Conservation (phyloP, 2,797 vertebrate species). For the Brachyalestes nurse region DNA sequence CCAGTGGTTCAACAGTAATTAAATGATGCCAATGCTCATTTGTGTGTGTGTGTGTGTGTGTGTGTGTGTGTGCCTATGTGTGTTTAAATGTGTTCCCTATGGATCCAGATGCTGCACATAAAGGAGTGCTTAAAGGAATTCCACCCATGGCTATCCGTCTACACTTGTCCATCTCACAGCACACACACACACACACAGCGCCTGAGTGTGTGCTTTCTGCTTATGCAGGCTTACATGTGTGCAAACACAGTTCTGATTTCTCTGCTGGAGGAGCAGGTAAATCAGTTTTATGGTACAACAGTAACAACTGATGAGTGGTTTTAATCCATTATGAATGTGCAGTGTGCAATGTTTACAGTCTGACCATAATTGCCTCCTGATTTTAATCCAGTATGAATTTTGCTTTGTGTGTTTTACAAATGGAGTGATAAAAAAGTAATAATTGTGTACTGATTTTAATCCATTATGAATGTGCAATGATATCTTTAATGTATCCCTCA, state of each 20-base stretch:
- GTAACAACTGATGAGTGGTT: background rate
- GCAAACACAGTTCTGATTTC: slow-evolving; percentile 68
- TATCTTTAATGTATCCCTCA: background rate
- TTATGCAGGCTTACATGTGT: slow-evolving; percentile 73
- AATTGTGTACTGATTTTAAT: background rate
- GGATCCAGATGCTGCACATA: slow-evolving; percentile 73
- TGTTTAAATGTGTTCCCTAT: background rate
- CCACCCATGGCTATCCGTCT: slow-evolving; percentile 80
- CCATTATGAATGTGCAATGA: background rate
- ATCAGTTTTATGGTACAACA: background rate
- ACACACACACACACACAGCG: slow-evolving; percentile 72
- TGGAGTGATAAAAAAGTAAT: background rate
- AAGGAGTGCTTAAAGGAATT: slow-evolving; percentile 79
- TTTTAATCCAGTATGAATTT: background rate
- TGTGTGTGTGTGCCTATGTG: too few species aligned
- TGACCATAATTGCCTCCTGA: background rate
- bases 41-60: too few species aligned
- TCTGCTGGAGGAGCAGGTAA: slow-evolving; percentile 71
- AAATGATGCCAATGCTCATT: too few species aligned
- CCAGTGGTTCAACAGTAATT: too few species aligned
- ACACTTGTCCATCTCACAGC: slow-evolving; percentile 68
- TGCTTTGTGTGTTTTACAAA: background rate
- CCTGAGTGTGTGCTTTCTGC: slow-evolving; percentile 74
- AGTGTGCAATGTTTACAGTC: background rate
- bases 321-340: background rate